Evolutionary conservation across 2,113 vertebrate species (phyloP).

Genomic region (Hyperopisus bebe): DNA sequence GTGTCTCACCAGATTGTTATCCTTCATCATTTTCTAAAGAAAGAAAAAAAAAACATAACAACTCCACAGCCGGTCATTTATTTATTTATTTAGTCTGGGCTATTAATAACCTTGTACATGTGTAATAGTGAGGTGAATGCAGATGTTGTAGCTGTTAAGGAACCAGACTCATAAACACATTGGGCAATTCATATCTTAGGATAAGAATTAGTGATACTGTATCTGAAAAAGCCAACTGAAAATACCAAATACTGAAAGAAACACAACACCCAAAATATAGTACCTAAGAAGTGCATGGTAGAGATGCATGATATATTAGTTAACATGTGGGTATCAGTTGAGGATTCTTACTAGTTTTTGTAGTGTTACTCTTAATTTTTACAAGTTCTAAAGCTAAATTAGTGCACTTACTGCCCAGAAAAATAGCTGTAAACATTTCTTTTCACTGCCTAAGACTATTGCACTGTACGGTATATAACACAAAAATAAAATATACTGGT

Average conservation of each 20-base stretch:
- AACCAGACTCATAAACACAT: neutral
- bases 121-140: neutral
- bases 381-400: no score
- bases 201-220: neutral
- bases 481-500: neutral
- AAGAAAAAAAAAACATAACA: neutral
- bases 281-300: neutral
- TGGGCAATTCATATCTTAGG: neutral
- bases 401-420: neutral
- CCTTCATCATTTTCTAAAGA: constrained; percentile 20
- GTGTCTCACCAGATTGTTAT: constrained; percentile 20
- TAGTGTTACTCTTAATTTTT: neutral
- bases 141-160: neutral
- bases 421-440: no score
- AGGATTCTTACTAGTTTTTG: neutral
- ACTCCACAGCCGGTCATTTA: neutral
- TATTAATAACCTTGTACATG: neutral
- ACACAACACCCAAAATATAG: neutral
- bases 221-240: neutral
- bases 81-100: neutral
- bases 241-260: neutral
- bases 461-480: neutral
- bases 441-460: neutral
- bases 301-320: neutral
- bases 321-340: neutral